Conservation (phyloP, 1,140 invertebrate species). For the Pseudomyrmex concolor region DNA sequence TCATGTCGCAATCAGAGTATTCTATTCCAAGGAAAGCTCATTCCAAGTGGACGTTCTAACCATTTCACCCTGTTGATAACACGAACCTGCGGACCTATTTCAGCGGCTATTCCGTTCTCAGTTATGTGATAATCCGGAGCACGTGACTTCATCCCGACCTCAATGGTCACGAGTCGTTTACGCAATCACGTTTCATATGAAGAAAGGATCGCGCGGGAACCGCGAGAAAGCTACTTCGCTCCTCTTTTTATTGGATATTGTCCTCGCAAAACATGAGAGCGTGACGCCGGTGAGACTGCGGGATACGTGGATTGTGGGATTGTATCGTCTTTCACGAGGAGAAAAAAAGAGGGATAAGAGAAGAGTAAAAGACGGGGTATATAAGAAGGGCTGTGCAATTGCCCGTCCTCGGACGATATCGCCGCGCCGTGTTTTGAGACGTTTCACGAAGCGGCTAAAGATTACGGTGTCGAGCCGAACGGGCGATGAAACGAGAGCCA, state of each 20-base stretch:
- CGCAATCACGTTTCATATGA: slow-evolving; percentile 41
- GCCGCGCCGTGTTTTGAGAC: slow-evolving; percentile 44
- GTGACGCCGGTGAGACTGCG: slow-evolving; percentile 53
- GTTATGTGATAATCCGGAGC: slow-evolving; percentile 55
- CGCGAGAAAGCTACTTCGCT: slow-evolving; percentile 64
- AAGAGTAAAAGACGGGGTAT: background rate
- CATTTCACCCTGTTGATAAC: background rate
- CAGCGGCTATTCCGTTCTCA: background rate
- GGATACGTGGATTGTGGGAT: slow-evolving; percentile 68
- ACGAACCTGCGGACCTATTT: background rate
- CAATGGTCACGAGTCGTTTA: slow-evolving; percentile 47
- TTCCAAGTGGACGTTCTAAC: background rate
- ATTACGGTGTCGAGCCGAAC: slow-evolving; percentile 44
- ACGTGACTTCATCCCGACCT: slow-evolving; percentile 48
- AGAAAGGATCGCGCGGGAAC: slow-evolving; percentile 37
- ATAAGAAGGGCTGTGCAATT: slow-evolving; percentile 37
- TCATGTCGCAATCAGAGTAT: background rate
- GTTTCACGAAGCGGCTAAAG: slow-evolving; percentile 47
- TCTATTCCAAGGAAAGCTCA: background rate
- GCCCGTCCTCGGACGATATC: slow-evolving; percentile 56
- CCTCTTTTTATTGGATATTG: slow-evolving; percentile 79
- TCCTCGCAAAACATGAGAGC: slow-evolving; percentile 72
- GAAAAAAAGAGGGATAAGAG: slow-evolving; percentile 11
- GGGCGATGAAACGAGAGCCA: slow-evolving; percentile 73
- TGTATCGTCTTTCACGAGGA: slow-evolving; percentile 51